Base-by-base conservation (phyloP, 37 sponge, comb jelly and placozoan species). In the Theonella swinhoei region DNA sequence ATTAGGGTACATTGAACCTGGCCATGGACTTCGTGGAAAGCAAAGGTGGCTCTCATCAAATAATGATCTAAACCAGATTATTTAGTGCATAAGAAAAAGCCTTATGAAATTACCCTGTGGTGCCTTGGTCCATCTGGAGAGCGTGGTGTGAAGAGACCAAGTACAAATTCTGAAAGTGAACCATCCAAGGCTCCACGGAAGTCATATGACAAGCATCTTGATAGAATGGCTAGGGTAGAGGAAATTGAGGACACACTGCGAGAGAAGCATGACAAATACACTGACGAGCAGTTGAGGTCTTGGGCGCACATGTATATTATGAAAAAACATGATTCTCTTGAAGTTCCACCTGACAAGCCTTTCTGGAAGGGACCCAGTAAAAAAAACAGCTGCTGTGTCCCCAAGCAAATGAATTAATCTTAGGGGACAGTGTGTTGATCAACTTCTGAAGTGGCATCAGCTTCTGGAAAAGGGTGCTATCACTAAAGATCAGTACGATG, bases 201-300 rank as follows among this genome's bases (percentile, higher is more conserved):
- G 39, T 14, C 20, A 72, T 19, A 75, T 43, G 58, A 75, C n/a
- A 75, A 54, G 29, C 60, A 75, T 60, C 4, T 75, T 11, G 76
- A 75, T 54, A 75, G 43, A 75, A 75, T 75, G 76, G 60, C 76
- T 42, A 11, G n/a, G 14, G 61, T 75, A 9, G 76, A 75, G 32
- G 60, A 47, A 34, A 75, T 75, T 58, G 76, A 75, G 32, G 76
- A 75, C 4, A 43, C 8, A 28, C 32, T 75, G 23, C 25, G 60
- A 20, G 61, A 43, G 32, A 75, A 75, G 25, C 76, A 75, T 60
- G 76, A 54, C 31, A 7, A 58, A 23, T 75, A 75, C 32, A 75
- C 30, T 58, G 60, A 9, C n/a, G 76, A 75, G 25, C 61, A 75
- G n/a, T 7, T 75, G 5, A 9, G 76, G 11, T 75, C 61, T 11